Base-by-base conservation (phyloP, 2,797 vertebrate genomes). In the Darevskia nairensis region DNA sequence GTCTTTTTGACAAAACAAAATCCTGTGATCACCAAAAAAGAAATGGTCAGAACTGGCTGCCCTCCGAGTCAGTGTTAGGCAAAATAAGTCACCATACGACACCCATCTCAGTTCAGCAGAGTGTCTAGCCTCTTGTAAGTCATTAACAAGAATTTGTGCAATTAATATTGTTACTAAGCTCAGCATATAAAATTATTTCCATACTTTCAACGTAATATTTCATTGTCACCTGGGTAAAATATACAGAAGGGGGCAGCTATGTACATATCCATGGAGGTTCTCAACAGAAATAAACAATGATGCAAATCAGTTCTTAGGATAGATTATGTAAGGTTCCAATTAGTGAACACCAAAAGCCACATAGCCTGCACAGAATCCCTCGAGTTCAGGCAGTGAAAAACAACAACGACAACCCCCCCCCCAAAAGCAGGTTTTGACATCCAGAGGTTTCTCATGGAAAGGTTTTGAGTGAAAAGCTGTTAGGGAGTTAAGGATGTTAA, bases 241-340 rank as follows among this genome's bases (percentile, higher is more conserved):
- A 91, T 15, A 68, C 44, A 91, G 90, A 4, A 92, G 88, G 61
- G 9, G 88, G 88, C 81, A 93, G 82, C 89, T 95, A 93, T 96
- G 75, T 95, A 95, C 94, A 96, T 89, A 90, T 92, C 83, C 91
- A n/a, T 32, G 93, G 92, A 35, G 71, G 86, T 92, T 94, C 91
- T 6, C n/a, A 15, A 95, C 39, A 66, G 80, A 93, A 94, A 90
- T 85, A 95, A 94, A 95, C 59, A 71, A 39, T 35, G 90, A 92
- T 88, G 90, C 88, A 94, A 78, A 88, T 95, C 72, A 82, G 92
- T 86, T 86, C 86, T 90, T 82, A 90, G 86, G 91, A 87, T 86
- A 91, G 87, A 84, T 85, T 91, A 93, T 89, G 88, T 89, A 91
- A 91, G 69, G 13, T 86, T 95, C 90, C 91, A 85, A 84, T 82